Conservation (phyloP, 2,888 invertebrate species). For the Melanargia galathea region DNA sequence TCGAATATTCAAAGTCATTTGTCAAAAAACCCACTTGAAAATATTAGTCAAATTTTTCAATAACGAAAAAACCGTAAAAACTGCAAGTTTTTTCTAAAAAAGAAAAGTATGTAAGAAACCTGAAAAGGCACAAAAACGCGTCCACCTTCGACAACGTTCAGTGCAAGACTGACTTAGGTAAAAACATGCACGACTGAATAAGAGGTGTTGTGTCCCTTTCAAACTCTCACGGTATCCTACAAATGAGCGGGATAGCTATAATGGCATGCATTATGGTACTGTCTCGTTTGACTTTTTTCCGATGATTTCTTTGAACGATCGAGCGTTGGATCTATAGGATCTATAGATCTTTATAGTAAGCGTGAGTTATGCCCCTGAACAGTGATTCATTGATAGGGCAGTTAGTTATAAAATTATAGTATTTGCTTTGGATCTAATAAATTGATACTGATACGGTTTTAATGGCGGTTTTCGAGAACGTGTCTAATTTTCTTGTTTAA, state of each 20-base stretch:
- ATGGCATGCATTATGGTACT: conserved; percentile 76
- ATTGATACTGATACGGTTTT: conserved; percentile 36
- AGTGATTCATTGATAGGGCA: conserved; percentile 60
- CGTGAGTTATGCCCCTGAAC: conserved; percentile 71
- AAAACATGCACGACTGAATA: conserved; percentile 57
- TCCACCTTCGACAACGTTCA: conserved; percentile 37
- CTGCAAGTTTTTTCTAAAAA: conserved; percentile 21
- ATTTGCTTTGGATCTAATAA: conserved; percentile 40
- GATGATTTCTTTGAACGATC: conserved; percentile 76
- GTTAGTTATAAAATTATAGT: conserved; percentile 51
- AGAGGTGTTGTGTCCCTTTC: conserved; percentile 55
- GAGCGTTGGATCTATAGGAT: conserved; percentile 65
- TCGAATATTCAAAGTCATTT: conserved; percentile 23
- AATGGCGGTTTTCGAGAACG: conserved; percentile 30
- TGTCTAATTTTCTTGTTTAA: conserved; percentile 26
- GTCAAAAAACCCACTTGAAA: conserved; percentile 20
- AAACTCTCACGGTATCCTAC: conserved; percentile 23
- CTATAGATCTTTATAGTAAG: conserved; percentile 68
- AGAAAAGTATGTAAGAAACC: conserved; percentile 25
- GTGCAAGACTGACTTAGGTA: conserved; percentile 54
- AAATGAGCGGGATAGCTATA: conserved; percentile 57
- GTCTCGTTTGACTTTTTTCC: conserved; percentile 68
- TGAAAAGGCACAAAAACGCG: conserved; percentile 39
- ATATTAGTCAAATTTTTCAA: conserved; percentile 20
- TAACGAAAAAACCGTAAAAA: conserved; percentile 18